Evolutionary conservation across 2,888 invertebrate genomes (phyloP).

Genomic region (Chaetogeoica ovagalla): DNA sequence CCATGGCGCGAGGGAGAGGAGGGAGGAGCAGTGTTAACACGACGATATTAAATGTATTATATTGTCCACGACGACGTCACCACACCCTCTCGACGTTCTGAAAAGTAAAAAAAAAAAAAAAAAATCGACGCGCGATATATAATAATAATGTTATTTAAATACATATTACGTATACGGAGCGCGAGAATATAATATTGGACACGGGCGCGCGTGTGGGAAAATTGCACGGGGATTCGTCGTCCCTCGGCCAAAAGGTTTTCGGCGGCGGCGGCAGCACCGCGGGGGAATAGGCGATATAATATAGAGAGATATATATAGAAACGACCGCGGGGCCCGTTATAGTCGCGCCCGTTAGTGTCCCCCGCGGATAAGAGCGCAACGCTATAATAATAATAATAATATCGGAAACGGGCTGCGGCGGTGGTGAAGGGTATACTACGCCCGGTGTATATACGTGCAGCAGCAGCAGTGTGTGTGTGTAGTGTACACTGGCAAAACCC

Average conservation of each 20-base stretch:
- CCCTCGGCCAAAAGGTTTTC: no score
- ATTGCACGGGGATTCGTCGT: no score
- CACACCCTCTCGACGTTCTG: neutral
- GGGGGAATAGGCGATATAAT: no score
- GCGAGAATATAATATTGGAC: neutral
- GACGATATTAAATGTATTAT: no score
- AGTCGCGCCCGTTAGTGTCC: neutral
- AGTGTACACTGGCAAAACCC: neutral
- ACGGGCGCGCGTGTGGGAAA: no score
- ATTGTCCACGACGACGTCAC: neutral
- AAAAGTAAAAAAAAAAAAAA: constrained; percentile 34
- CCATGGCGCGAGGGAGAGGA: neutral
- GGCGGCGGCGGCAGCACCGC: no score
- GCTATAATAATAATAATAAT: neutral
- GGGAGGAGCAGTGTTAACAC: no score
- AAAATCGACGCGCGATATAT: constrained; percentile 28
- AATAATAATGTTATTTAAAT: neutral
- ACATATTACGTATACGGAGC: neutral
- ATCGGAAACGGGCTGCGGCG: no score
- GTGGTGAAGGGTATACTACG: no score
- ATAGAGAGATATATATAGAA: no score
- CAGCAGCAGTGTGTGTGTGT: neutral
- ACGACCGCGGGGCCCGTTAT: no score
- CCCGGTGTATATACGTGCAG: neutral
- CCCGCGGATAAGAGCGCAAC: neutral